Conservation (phyloP, 1,140 invertebrate species). For the Cydia fagiglandana region DNA sequence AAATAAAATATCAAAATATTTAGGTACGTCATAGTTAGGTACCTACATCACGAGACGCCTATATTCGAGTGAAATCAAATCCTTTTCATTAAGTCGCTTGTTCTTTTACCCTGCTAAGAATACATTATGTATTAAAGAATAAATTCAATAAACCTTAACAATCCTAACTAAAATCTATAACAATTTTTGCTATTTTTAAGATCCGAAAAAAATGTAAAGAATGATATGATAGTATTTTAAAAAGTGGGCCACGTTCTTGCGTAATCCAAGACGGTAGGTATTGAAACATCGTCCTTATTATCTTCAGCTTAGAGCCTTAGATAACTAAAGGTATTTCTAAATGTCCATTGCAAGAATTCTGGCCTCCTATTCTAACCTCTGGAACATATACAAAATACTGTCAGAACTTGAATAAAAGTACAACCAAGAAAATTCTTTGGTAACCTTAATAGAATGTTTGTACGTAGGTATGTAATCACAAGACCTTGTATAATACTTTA, state of each 20-base stretch:
- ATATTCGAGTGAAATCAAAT: neutral
- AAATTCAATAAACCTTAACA: constrained; percentile 7
- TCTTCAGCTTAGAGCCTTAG: neutral
- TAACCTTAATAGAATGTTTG: constrained; percentile 30
- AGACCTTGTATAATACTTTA: constrained; percentile 25
- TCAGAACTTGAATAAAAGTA: constrained; percentile 7
- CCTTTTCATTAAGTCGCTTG: constrained; percentile 6
- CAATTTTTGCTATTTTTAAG: neutral
- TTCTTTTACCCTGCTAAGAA: neutral
- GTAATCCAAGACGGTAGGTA: neutral
- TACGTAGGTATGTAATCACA: constrained; percentile 30
- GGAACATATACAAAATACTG: constrained; percentile 18
- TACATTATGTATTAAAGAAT: neutral
- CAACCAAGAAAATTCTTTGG: constrained; percentile 15
- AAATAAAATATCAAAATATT: neutral
- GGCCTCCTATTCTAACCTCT: neutral
- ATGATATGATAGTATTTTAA: constrained; percentile 4
- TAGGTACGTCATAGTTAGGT: neutral
- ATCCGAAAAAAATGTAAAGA: neutral
- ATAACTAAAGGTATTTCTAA: neutral
- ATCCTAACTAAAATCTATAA: constrained; percentile 4
- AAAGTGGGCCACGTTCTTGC: neutral
- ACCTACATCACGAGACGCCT: neutral
- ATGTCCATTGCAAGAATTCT: neutral
- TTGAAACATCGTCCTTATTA: neutral